phyloP scores from a whole-genome alignment of 2,113 vertebrate genomes.

The Saguinus midas region DNA sequence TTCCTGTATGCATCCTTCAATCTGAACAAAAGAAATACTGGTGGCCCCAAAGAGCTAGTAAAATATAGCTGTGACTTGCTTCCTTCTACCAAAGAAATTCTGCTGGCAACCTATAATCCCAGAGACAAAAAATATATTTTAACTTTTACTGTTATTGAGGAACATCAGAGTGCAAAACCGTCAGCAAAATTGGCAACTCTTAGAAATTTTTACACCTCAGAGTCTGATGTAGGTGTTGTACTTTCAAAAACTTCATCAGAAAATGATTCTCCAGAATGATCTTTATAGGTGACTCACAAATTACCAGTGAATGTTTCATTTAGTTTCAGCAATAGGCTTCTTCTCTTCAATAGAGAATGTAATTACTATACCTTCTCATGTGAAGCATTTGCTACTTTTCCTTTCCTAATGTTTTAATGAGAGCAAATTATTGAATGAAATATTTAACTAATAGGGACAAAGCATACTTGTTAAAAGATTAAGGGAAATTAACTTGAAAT shows the following conservation, averaged over 20 bases:
- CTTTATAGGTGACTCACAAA: slow-evolving; percentile 24
- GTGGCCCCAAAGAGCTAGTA: neutral
- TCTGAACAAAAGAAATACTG: neutral
- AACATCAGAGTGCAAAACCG: neutral
- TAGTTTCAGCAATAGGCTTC: slow-evolving; percentile 4
- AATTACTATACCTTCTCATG: neutral
- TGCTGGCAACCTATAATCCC: neutral
- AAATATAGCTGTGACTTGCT: neutral
- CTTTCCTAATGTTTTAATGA: slow-evolving; percentile 22
- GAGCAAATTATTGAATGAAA: slow-evolving; percentile 32
- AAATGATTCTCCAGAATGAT: neutral
- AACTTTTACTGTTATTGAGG: neutral
- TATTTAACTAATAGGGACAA: slow-evolving; percentile 19
- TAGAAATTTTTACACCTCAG: slow-evolving; percentile 17
- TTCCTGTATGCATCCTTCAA: neutral
- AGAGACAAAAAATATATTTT: neutral
- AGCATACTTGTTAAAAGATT: slow-evolving; percentile 43
- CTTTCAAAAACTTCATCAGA: slow-evolving; percentile 27
- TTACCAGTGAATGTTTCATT: neutral
- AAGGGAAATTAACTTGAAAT: slow-evolving; percentile 36
- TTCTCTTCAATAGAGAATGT: slow-evolving; percentile 32
- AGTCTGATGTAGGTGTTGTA: neutral
- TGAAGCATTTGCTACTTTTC: neutral
- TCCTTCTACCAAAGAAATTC: neutral
- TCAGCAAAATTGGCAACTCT: neutral